Evolutionary conservation across 2,113 vertebrate genomes (phyloP).

Genomic region (Hypomesus transpacificus): DNA sequence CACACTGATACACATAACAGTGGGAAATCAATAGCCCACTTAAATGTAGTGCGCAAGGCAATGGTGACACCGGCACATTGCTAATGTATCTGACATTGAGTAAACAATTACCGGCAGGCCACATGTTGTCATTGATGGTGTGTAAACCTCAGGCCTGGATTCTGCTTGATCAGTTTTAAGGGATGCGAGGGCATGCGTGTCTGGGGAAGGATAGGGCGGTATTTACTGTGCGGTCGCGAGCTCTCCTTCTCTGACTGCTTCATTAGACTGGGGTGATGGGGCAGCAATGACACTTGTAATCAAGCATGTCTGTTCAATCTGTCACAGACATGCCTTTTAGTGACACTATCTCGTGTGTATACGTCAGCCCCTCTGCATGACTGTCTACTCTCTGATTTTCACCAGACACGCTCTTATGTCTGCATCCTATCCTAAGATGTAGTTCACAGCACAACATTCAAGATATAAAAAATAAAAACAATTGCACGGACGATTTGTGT

Average conservation of each 20-base stretch:
- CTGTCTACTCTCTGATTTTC: not conserved
- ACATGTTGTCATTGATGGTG: slow-evolving; percentile 32
- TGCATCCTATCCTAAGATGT: too few relatives aligned
- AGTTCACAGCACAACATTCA: too few relatives aligned
- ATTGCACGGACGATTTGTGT: too few relatives aligned
- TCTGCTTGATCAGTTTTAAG: slow-evolving; percentile 30
- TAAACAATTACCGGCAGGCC: slow-evolving; percentile 26
- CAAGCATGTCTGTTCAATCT: not conserved
- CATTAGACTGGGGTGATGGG: not conserved
- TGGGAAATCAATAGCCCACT: slow-evolving; percentile 44
- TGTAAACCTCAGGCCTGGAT: slow-evolving; percentile 24
- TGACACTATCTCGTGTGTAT: not conserved
- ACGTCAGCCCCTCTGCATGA: not conserved
- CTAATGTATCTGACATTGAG: slow-evolving; percentile 39
- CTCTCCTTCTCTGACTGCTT: not conserved
- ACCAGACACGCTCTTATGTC: too few relatives aligned
- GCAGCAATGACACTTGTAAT: not conserved
- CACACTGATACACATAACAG: slow-evolving; percentile 1
- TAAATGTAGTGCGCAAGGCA: slow-evolving; percentile 37
- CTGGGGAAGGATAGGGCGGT: not conserved
- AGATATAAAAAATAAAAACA: too few relatives aligned
- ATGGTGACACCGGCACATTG: slow-evolving; percentile 28
- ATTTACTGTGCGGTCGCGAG: not conserved
- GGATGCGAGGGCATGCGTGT: slow-evolving; percentile 6
- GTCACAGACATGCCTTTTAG: not conserved